Conservation (phyloP, 2,113 vertebrate species). For the Gavia stellata region DNA sequence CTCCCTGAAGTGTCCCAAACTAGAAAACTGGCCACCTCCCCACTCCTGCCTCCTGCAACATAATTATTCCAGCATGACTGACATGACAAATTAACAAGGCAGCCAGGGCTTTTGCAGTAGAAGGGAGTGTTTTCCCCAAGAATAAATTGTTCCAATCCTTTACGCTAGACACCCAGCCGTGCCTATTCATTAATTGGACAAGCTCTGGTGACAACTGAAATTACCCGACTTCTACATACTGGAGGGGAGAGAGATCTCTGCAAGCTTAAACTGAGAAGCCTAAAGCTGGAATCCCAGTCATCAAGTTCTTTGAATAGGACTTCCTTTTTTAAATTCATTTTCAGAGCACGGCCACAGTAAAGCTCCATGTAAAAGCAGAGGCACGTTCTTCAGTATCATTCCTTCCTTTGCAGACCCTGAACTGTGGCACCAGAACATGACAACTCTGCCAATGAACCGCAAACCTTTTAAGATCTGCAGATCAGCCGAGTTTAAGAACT, state of each 20-base stretch:
- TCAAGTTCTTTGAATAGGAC: neutral
- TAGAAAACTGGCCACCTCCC: neutral
- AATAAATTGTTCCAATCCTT: constrained; percentile 51
- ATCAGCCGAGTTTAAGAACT: constrained; percentile 64
- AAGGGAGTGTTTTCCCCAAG: neutral
- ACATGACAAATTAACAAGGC: constrained; percentile 18
- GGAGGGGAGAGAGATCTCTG: neutral
- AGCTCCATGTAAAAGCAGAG: neutral
- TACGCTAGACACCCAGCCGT: constrained; percentile 3
- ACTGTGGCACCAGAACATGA: neutral
- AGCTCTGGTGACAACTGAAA: constrained; percentile 41
- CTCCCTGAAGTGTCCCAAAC: constrained; percentile 14
- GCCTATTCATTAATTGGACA: constrained; percentile 54
- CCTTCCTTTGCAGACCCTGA: neutral
- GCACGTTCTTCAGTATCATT: neutral
- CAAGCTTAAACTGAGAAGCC: neutral
- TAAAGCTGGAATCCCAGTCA: neutral
- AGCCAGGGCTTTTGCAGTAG: constrained; percentile 9
- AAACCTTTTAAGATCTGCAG: neutral
- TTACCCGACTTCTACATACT: neutral
- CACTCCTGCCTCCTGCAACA: neutral
- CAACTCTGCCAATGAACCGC: neutral
- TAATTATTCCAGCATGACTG: constrained; percentile 29
- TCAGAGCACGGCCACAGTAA: neutral
- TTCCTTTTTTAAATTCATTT: neutral